Evolutionary conservation across 2,113 vertebrate species (phyloP).

Genomic region (Ardeotis arabs): DNA sequence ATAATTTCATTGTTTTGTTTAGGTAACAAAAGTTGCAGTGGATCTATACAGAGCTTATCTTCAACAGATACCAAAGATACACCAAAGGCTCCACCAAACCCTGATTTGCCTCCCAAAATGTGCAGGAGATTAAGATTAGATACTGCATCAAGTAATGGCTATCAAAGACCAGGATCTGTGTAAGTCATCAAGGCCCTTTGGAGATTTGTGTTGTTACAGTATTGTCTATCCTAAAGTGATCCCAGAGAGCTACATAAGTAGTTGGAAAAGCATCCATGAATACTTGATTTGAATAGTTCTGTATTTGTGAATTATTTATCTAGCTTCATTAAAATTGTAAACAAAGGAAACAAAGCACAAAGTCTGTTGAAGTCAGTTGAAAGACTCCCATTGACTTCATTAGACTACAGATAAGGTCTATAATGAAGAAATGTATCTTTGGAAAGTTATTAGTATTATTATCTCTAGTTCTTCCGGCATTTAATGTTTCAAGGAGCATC

Average conservation of each 20-base stretch:
- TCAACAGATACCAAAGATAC: conserved; percentile 85
- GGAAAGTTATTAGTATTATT: neutral
- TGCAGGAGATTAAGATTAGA: conserved; percentile 78
- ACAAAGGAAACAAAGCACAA: neutral
- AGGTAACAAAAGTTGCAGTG: conserved; percentile 92
- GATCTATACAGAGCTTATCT: conserved; percentile 91
- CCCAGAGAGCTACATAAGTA: neutral
- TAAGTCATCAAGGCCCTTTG: conserved; percentile 73
- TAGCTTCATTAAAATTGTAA: neutral
- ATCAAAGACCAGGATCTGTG: conserved; percentile 92
- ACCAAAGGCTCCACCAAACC: conserved; percentile 75
- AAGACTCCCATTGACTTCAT: neutral
- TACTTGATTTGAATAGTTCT: neutral
- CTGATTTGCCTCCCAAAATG: conserved; percentile 88
- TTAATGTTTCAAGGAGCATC: neutral
- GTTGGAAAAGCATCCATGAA: neutral
- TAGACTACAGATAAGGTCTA: neutral
- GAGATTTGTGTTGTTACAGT: neutral
- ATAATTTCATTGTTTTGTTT: conserved; percentile 42
- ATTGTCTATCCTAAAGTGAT: neutral
- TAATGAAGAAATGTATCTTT: neutral
- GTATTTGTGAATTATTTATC: neutral
- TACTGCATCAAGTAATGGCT: conserved; percentile 84
- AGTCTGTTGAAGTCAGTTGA: neutral
- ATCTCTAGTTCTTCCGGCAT: neutral